Evolutionary conservation across 2,113 vertebrate species (phyloP), one percentile per base, ranked within the genome.

Genomic region (Myxocyprinus asiaticus): DNA sequence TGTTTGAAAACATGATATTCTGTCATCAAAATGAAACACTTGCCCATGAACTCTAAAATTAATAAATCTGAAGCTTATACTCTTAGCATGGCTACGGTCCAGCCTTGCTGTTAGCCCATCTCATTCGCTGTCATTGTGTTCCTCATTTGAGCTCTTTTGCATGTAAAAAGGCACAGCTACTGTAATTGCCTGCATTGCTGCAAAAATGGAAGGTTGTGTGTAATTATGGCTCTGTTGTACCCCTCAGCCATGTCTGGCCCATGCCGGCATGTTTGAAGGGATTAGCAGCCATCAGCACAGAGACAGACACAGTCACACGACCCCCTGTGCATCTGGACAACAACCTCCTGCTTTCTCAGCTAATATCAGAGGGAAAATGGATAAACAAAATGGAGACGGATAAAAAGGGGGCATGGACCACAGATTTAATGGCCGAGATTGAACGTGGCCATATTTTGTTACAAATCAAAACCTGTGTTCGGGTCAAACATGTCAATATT

Each of bases 161-260:
- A 81, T 88, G 82, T 77, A 69, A 77, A 82, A 78, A 55, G 70
- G 55, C n/a, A 9, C 71, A 50, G 50, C 58, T 53, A 80, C 71
- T 85, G 79, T 86, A 85, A 85, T 83, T 77, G 77, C 78, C 77
- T 77, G 66, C 81, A 79, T 62, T 70, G 55, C 76, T 69, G 70
- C 76, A 82, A 82, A 82, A 84, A 85, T 83, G 76, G 82, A 76
- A 77, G 74, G 62, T 67, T 67, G 59, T 55, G 76, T 67, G 84
- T 85, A 85, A 86, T 89, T 86, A 85, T 33, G 62, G 79, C 70
- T 45, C 64, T 17, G 62, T 67, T 44, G 63, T 77, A 66, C 74
- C 81, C 71, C 65, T 80, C 43, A 71, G 81, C 71, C 64, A 74
- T 68, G 79, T 76, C 80, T 83, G 84, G 81, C 65, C 75, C 72